Conservation (phyloP, 2,113 vertebrate species). For the Collichthys lucidus region DNA sequence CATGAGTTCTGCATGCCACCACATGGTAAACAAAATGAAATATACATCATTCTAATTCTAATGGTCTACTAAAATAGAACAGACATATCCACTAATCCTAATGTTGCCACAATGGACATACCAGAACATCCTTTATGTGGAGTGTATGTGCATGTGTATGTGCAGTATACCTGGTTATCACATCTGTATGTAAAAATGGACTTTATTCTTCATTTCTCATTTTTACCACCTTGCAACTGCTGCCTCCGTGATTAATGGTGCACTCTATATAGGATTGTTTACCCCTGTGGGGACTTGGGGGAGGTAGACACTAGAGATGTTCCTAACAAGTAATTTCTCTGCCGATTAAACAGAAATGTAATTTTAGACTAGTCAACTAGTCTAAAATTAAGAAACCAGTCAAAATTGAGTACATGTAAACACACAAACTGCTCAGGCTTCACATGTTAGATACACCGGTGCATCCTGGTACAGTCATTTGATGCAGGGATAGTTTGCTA, state of each 20-base stretch:
- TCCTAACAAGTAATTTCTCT: too few species aligned
- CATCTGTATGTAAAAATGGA: not conserved
- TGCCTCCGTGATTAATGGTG: conserved; percentile 6
- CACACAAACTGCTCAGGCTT: too few species aligned
- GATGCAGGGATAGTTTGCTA: too few species aligned
- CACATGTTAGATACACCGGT: too few species aligned
- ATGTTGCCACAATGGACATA: not conserved
- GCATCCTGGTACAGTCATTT: too few species aligned
- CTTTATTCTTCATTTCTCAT: not conserved
- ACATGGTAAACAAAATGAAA: not conserved
- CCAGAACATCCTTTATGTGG: not conserved
- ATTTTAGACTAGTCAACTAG: too few species aligned
- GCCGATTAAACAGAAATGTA: too few species aligned
- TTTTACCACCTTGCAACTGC: conserved; percentile 6
- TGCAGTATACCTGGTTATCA: not conserved
- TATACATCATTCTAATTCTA: not conserved
- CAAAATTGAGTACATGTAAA: too few species aligned
- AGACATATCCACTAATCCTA: not conserved
- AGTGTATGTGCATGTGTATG: not conserved
- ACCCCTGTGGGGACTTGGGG: conserved; percentile 33
- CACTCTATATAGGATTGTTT: conserved; percentile 18
- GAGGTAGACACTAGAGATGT: conserved; percentile 18
- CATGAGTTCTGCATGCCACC: not conserved
- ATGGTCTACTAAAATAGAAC: not conserved
- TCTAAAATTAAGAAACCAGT: too few species aligned